phyloP scores from a whole-genome alignment of 2,797 vertebrate genomes.

The Botia almorhae region DNA sequence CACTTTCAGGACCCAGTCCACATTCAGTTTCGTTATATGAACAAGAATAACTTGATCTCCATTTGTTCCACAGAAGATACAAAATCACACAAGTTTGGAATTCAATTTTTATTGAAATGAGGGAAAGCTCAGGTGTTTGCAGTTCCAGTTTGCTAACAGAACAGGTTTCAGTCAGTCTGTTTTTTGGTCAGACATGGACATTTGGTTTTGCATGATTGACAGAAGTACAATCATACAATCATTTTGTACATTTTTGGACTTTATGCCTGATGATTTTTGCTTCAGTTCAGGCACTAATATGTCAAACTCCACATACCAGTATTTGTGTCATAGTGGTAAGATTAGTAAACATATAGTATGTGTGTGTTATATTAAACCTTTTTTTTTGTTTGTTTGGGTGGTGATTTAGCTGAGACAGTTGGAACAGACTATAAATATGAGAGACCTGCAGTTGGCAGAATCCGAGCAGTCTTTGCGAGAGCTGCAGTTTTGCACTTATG shows the following conservation, averaged over 20 bases:
- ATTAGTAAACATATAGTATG: neutral
- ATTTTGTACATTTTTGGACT: neutral
- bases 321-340: neutral
- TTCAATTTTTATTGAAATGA: neutral
- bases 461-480: slow-evolving; percentile 85
- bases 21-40: too few relatives aligned
- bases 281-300: neutral
- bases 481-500: slow-evolving; percentile 87
- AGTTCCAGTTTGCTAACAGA: neutral
- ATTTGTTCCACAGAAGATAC: neutral
- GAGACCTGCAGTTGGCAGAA: slow-evolving; percentile 88
- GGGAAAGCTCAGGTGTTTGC: neutral
- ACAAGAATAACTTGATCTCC: too few relatives aligned
- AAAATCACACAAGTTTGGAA: neutral
- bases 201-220: slow-evolving; percentile 5
- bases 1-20: too few relatives aligned
- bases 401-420: slow-evolving; percentile 83
- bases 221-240: too few relatives aligned
- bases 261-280: neutral
- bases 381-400: slow-evolving; percentile 3
- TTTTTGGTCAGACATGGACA: neutral
- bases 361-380: slow-evolving; percentile 8
- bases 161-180: neutral
- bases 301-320: neutral
- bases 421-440: slow-evolving; percentile 86